Evolutionary conservation across 2,113 vertebrate genomes (phyloP), one percentile per base, ranked within the genome.

Genomic region (Prunella fulvescens): DNA sequence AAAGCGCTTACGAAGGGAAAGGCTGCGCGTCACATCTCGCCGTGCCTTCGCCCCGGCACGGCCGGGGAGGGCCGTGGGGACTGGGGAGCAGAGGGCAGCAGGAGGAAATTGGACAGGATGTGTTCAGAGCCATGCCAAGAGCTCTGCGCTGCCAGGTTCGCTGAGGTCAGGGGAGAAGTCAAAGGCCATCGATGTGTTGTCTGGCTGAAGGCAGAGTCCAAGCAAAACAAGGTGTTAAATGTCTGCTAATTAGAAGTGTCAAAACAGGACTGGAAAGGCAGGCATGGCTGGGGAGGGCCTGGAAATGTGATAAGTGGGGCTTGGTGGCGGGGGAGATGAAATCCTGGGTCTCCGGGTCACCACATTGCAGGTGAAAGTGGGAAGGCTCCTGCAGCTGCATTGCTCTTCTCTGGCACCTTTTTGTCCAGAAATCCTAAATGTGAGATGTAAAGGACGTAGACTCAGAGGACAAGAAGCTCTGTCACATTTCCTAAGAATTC

Each of bases 1-100:
- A 98, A 98, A 98, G 96, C 90, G 97, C 98, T 98, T 98, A 98
- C 86, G 77, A 90, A 97, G 96, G 96, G 95, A 97, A 98, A 98
- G 96, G 93, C 97, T 92, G 69, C 39, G 1, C 11, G 5, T 84
- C 31, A 35, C 91, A 94, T 93, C 94, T 94, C 33, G 17, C 93
- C 2, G 19, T 95, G 92, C 92, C 95, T 97, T 90, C 39, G 26
- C 77, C 90, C 84, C 20, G 1, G 87, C 70, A 17, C 1, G 39
- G 78, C 71, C 23, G 57, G 81, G 83, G 54, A 37, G 37, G 76
- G 81, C 77, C 39, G 1, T 97, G 97, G 97, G 97, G 98, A 97
- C 96, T 48, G 88, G 10, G 44, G 60, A 45, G 74, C 89, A 90
- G 82, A 83, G 93, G 91, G 92, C 86, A 93, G 84, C 1, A 1